Evolutionary conservation across 2,888 invertebrate genomes (phyloP).

Genomic region (Lagria hirta): DNA sequence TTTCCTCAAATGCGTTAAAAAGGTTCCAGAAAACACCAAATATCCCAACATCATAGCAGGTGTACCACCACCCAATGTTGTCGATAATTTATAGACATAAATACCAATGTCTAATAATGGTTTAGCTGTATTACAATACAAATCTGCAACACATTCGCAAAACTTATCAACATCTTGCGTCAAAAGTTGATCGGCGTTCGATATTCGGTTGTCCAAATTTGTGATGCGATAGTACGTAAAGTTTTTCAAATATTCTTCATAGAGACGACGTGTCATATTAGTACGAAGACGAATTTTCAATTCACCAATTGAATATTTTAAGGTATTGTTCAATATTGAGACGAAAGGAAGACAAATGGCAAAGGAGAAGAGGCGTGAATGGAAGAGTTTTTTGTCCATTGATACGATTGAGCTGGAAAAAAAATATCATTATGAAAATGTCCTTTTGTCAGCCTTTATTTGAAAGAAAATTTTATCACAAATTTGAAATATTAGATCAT

Average conservation of each 20-base stretch:
- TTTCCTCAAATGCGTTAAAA: slow-evolving; percentile 82
- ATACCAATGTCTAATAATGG: slow-evolving; percentile 93
- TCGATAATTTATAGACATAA: slow-evolving; percentile 88
- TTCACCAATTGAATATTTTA: slow-evolving; percentile 95
- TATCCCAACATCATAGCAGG: slow-evolving; percentile 88
- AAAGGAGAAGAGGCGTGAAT: slow-evolving; percentile 72
- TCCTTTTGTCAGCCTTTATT: too few relatives aligned
- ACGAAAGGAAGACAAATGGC: slow-evolving; percentile 86
- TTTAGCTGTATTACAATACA: slow-evolving; percentile 96
- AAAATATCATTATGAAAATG: slow-evolving; percentile 2
- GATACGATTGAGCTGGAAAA: slow-evolving; percentile 85
- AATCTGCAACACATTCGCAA: slow-evolving; percentile 91
- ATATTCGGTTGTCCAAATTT: slow-evolving; percentile 91
- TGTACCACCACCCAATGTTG: slow-evolving; percentile 83
- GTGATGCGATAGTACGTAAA: slow-evolving; percentile 97
- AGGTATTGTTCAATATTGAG: slow-evolving; percentile 87
- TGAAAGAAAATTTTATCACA: too few relatives aligned
- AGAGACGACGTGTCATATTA: slow-evolving; percentile 82
- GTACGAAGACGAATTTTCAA: slow-evolving; percentile 88
- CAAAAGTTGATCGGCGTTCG: slow-evolving; percentile 93
- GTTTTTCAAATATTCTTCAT: slow-evolving; percentile 91
- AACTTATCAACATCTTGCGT: slow-evolving; percentile 98
- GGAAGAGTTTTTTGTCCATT: slow-evolving; percentile 78
- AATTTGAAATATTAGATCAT: too few relatives aligned
- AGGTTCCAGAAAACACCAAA: slow-evolving; percentile 79